Percentiles rank a stretch among this genome's conserved stretches.
These are phyloP conservation scores for Polyodon spathula DNA, from an alignment of 2,113 vertebrate genomes.

Conservation along the genomic window DNA sequence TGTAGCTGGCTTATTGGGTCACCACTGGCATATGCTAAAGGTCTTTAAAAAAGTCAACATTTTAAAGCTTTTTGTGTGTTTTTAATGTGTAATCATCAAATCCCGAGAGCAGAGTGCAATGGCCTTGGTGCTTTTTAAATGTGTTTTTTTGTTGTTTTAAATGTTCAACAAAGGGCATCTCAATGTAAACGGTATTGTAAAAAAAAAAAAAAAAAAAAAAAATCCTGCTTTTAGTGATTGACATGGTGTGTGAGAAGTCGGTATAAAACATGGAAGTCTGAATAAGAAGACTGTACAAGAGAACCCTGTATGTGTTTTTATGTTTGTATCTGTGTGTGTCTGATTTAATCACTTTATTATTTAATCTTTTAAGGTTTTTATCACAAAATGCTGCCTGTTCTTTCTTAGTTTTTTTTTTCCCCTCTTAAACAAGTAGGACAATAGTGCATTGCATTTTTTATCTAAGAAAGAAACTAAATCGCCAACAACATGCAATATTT, in stretches of 20 bases:
- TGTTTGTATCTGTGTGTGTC: too few species aligned
- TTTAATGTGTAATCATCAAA: conserved; percentile 30
- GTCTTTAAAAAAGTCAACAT: conserved; percentile 17
- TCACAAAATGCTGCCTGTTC: conserved; percentile 16
- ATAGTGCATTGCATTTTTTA: background rate
- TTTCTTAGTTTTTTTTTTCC: conserved; percentile 19
- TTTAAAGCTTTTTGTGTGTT: conserved; percentile 21
- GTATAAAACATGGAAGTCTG: too few species aligned
- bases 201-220: conserved; percentile 21
- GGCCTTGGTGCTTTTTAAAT: conserved; percentile 15
- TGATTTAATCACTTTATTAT: too few species aligned
- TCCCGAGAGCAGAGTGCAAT: conserved; percentile 43
- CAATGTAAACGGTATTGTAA: conserved; percentile 20
- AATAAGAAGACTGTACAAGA: too few species aligned
- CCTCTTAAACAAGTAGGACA: background rate
- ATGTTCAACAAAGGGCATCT: too few species aligned
- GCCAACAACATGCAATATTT: conserved; percentile 54
- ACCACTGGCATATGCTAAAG: conserved; percentile 9
- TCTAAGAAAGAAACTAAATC: conserved; percentile 36
- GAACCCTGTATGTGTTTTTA: too few species aligned
- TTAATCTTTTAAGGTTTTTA: too few species aligned
- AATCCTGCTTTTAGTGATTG: conserved; percentile 28
- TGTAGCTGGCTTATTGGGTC: conserved; percentile 15
- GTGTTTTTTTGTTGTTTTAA: conserved; percentile 11
- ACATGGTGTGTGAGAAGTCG: too few species aligned